phyloP scores from a whole-genome alignment of 2,888 invertebrate genomes.

The Thyatira batis region DNA sequence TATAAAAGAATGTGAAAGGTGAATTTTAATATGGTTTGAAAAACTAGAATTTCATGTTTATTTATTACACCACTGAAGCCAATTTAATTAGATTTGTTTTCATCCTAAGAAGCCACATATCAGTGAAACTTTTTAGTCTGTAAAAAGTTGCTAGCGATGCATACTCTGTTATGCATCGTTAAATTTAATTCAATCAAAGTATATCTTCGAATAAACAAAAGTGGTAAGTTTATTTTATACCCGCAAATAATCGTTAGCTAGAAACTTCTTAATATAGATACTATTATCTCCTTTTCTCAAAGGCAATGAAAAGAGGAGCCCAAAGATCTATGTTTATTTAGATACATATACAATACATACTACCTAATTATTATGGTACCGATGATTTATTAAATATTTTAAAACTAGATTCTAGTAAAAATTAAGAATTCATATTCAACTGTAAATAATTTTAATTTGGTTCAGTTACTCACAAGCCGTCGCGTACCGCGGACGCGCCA shows the following conservation, averaged over 20 bases:
- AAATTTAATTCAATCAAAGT: too few species aligned
- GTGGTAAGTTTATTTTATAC: too few species aligned
- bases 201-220: too few species aligned
- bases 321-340: too few species aligned
- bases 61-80: constrained; percentile 7
- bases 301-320: too few species aligned
- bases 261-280: too few species aligned
- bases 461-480: constrained; percentile 67
- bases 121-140: too few species aligned
- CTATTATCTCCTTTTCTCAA: too few species aligned
- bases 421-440: constrained; percentile 55
- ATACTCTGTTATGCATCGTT: too few species aligned
- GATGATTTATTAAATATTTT: constrained; percentile 3
- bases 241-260: too few species aligned
- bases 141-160: too few species aligned
- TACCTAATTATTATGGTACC: neutral
- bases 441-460: constrained; percentile 71
- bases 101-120: neutral
- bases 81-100: constrained; percentile 1
- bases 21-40: neutral
- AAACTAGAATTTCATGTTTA: too few species aligned
- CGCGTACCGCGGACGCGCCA: constrained; percentile 61
- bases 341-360: neutral
- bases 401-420: constrained; percentile 35
- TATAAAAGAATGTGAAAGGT: neutral